These are phyloP conservation scores for Peromyscus leucopus DNA, from an alignment of 2,113 vertebrate genomes.

Conservation along the genomic window DNA sequence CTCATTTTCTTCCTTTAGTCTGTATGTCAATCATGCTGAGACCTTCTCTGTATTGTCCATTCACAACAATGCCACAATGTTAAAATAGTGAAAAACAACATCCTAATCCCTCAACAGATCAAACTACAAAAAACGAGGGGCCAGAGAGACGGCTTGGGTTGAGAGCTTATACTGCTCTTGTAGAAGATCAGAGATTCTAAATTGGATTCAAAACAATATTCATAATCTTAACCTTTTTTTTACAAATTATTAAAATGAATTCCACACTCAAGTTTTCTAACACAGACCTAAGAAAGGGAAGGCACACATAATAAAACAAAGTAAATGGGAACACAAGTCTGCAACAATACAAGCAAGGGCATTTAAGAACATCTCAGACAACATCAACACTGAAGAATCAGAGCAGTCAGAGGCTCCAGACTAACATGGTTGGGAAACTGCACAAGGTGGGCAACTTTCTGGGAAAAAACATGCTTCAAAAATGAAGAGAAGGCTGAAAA, in stretches of 20 bases:
- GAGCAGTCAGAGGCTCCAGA: slow-evolving; percentile 5
- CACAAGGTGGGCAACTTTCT: not conserved
- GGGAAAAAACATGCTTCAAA: not conserved
- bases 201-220: slow-evolving; percentile 20
- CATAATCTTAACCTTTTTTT: slow-evolving; percentile 5
- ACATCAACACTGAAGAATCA: not conserved
- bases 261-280: slow-evolving; percentile 55
- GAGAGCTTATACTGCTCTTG: not conserved
- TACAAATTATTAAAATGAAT: slow-evolving; percentile 36
- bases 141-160: not conserved
- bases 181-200: not conserved
- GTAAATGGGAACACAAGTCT: not conserved
- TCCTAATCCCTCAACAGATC: not conserved
- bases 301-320: not conserved
- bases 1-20: not conserved
- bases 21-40: not conserved
- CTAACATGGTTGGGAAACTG: not conserved
- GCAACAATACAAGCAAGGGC: not conserved
- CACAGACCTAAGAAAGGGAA: not conserved
- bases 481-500: slow-evolving; percentile 49
- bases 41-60: not conserved
- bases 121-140: not conserved
- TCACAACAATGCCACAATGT: not conserved
- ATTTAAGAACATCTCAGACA: not conserved
- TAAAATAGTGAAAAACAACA: not conserved